phyloP scores from a whole-genome alignment of 2,113 vertebrate genomes.

The Calidris pygmaea region DNA sequence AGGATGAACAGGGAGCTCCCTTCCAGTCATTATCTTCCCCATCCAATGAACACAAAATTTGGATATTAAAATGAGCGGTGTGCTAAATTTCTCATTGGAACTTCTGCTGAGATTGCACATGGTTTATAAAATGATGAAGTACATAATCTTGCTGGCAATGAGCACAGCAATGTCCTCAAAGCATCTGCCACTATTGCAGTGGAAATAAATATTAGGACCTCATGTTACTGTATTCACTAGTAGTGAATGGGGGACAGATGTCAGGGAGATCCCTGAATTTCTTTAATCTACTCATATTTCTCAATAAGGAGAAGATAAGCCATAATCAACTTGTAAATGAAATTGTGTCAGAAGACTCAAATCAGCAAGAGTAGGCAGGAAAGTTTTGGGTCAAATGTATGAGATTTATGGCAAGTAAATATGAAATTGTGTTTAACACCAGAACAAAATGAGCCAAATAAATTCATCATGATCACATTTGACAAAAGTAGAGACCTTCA shows the following conservation, averaged over 20 bases:
- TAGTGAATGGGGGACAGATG: neutral
- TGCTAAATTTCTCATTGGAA: neutral
- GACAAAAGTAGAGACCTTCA: neutral
- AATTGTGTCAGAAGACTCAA: neutral
- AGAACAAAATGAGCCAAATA: neutral
- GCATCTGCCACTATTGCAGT: neutral
- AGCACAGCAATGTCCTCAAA: neutral
- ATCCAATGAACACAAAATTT: neutral
- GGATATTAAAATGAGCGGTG: neutral
- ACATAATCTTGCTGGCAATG: neutral
- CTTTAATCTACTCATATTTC: neutral
- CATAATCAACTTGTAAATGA: neutral
- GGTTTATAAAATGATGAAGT: neutral
- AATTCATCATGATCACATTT: neutral
- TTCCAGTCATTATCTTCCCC: neutral
- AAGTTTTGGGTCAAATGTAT: neutral
- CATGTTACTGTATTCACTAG: neutral
- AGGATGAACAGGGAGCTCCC: neutral
- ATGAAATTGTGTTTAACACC: neutral
- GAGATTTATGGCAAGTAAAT: neutral
- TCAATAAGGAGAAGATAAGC: neutral
- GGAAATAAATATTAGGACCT: neutral
- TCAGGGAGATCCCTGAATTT: neutral
- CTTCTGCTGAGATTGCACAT: neutral
- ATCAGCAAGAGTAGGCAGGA: neutral